These are phyloP conservation scores for Monopterus albus DNA, from an alignment of 2,113 vertebrate species.

Conservation along the genomic window DNA sequence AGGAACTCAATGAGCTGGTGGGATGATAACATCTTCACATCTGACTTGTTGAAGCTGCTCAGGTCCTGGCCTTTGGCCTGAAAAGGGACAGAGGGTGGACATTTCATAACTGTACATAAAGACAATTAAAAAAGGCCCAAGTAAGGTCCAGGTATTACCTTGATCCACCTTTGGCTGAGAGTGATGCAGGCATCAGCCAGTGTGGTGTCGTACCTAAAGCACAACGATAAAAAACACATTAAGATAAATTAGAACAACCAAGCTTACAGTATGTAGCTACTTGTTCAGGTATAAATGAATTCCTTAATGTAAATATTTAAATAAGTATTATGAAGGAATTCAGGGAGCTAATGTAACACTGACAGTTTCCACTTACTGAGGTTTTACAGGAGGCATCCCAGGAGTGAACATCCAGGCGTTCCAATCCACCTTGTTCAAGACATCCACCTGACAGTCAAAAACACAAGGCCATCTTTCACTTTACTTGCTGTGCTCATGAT, in stretches of 20 bases:
- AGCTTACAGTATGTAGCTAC: no score
- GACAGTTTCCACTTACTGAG: constrained; percentile 80
- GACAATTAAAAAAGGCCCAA: no score
- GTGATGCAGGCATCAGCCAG: constrained; percentile 88
- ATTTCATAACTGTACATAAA: neutral
- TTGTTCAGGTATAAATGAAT: no score
- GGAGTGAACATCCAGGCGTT: constrained; percentile 92
- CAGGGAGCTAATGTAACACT: no score
- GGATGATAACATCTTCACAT: constrained; percentile 89
- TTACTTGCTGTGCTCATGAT: no score
- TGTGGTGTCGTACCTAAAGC: constrained; percentile 90
- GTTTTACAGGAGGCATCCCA: constrained; percentile 92
- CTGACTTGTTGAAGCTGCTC: constrained; percentile 82
- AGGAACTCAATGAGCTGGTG: constrained; percentile 94
- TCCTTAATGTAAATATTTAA: no score
- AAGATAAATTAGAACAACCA: no score
- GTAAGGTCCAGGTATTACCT: constrained; percentile 74
- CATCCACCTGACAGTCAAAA: constrained; percentile 81
- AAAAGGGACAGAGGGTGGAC: neutral
- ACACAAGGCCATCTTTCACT: no score
- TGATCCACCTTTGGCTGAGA: constrained; percentile 89
- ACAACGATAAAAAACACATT: neutral
- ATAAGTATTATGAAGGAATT: no score
- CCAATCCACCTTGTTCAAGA: constrained; percentile 96
- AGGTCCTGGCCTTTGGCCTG: constrained; percentile 90